Evolutionary conservation across 2,888 invertebrate genomes (phyloP), one percentile per base, ranked within the genome.

Genomic region (Acrobasis suavella): DNA sequence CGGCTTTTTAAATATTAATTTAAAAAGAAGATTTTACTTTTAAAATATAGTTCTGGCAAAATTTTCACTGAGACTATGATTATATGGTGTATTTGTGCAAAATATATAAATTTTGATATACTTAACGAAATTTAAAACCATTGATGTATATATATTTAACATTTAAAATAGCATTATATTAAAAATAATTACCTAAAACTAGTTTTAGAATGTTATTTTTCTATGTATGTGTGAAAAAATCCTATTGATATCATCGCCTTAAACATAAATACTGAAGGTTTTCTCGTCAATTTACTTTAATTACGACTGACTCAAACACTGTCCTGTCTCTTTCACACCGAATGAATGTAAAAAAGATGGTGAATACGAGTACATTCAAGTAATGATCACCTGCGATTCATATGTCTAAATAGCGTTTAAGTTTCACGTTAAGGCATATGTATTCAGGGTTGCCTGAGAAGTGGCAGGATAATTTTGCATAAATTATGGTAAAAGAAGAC

Each of bases 321-420:
- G 8, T 8, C 14, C 42, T 51, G 51, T 52, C 51, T 60, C 51
- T 17, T 51, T 42, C 38, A 51, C 42, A 39, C 17, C 17, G 3
- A n/a, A 22, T 16, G 14, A 10, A 51, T 22, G 9, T n/a, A 9
- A 51, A 9, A 51, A 38, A 15, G 51, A 60, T n/a, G 51, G n/a
- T 46, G 38, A 16, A 60, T 60, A 42, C 14, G 38, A 16, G 52
- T 60, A 42, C 14, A 42, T 42, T 42, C 38, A 51, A 39, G 59
- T 50, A 39, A 51, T 60, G 51, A 51, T 16, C 39, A 60, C 52
- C 63, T 58, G 62, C 65, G 65, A 68, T 68, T 67, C 60, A 60
- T 39, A 60, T 39, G 51, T 60, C 51, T 9, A 60, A 60, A 51
- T 38, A 14, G 60, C 60, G 60, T 60, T 60, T 60, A 51, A 60